Evolutionary conservation across 2,113 vertebrate genomes (phyloP), one percentile per base, ranked within the genome.

Genomic region (Gymnarchus niloticus): DNA sequence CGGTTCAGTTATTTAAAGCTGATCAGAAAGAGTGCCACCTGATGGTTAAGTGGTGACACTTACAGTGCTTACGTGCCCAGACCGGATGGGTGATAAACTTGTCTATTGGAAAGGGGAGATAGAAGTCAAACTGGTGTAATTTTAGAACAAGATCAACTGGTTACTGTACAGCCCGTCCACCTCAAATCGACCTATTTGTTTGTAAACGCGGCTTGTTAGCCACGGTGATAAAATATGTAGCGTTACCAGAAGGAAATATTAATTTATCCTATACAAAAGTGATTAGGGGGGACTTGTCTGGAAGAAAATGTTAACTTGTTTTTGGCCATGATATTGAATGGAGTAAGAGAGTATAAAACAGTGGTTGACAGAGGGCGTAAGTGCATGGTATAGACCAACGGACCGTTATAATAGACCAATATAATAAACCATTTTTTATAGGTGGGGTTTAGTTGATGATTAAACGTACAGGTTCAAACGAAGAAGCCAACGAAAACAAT

Each of bases 341-440:
- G 23, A 21, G 5, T 81, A 46, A 81, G 57, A 61, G 59, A 7
- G n/a, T 17, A 65, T 65, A 65, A 23, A 65, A 25, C 41, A 81
- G 23, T 23, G 46, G 51, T 81, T 81, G 49, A 81, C 80, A 81
- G 54, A 81, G 51, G 80, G 80, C 51, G 80, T 81, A 9, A 51
- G 51, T 52, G 25, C n/a, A n/a, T 2, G 2, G 59, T 65, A n/a
- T 8, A 21, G 7, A n/a, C n/a, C n/a, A n/a, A n/a, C n/a, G n/a
- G n/a, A 7, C 52, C 52, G 14, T 54, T 54, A 54, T 6, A 78
- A 78, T 46, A 48, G 19, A 78, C 41, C n/a, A n/a, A n/a, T n/a
- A n/a, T n/a, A n/a, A n/a, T n/a, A n/a, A n/a, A n/a, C n/a, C n/a
- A n/a, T n/a, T n/a, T n/a, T n/a, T n/a, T n/a, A n/a, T n/a, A n/a